Evolutionary conservation across 92 coral and sea anemone species (phyloP).

Genomic region (Zoanthus solanderi): DNA sequence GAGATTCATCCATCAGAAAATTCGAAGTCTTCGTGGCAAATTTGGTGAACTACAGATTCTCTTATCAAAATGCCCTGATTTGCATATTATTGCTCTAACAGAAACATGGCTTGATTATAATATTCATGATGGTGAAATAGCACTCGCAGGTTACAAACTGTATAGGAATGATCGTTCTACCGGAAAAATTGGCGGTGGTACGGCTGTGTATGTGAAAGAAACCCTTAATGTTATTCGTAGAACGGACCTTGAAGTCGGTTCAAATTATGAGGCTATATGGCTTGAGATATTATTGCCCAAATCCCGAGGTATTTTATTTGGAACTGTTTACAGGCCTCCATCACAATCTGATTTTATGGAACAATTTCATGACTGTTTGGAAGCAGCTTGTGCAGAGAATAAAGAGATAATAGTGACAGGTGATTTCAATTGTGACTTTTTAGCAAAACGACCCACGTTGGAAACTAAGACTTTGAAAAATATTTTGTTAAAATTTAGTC

Average conservation of each 20-base stretch:
- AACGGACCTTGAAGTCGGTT: slow-evolving; percentile 49
- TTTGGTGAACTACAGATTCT: slow-evolving; percentile 41
- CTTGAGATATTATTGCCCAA: slow-evolving; percentile 62
- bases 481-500: slow-evolving; percentile 40
- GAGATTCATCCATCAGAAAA: slow-evolving; percentile 20
- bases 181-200: slow-evolving; percentile 52
- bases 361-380: slow-evolving; percentile 21
- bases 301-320: slow-evolving; percentile 51
- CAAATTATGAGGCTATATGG: slow-evolving; percentile 28
- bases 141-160: slow-evolving; percentile 40
- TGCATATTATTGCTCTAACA: slow-evolving; percentile 43
- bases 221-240: slow-evolving; percentile 37
- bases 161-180: slow-evolving; percentile 40
- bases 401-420: slow-evolving; percentile 62
- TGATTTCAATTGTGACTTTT: slow-evolving; percentile 62
- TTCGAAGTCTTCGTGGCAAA: slow-evolving; percentile 33
- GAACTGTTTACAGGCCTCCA: slow-evolving; percentile 66
- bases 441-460: background rate
- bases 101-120: slow-evolving; percentile 45
- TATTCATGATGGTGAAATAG: slow-evolving; percentile 27
- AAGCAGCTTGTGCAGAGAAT: slow-evolving; percentile 46
- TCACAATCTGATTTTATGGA: slow-evolving; percentile 48
- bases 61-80: slow-evolving; percentile 26
- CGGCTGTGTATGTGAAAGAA: slow-evolving; percentile 54
- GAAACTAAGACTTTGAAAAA: background rate